phyloP scores from a whole-genome alignment of 2,113 vertebrate species.

The Abramis brama region DNA sequence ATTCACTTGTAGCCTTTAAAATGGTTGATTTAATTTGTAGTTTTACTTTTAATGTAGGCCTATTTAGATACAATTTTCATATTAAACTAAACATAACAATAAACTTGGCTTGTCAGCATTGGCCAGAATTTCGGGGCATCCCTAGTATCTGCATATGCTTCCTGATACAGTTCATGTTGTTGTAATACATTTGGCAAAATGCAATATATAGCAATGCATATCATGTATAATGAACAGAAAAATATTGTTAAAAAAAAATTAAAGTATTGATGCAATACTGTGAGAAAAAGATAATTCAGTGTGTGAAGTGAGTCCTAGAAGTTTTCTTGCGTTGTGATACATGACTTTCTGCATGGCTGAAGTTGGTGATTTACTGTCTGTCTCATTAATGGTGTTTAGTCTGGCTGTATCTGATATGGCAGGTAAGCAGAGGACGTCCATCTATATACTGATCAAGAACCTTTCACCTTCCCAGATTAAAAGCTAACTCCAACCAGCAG shows the following conservation, averaged over 20 bases:
- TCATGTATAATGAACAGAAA: neutral
- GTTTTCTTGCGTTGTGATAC: no score
- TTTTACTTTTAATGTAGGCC: no score
- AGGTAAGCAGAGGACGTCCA: conserved; percentile 33
- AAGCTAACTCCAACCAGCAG: neutral
- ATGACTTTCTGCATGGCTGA: neutral
- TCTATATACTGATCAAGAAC: conserved; percentile 8
- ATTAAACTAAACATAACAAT: no score
- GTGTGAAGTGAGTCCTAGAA: no score
- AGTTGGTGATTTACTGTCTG: conserved; percentile 49
- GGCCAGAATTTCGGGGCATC: neutral
- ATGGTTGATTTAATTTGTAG: neutral
- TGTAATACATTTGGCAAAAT: neutral
- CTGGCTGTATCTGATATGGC: conserved; percentile 45
- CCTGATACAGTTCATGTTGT: neutral
- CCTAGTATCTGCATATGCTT: neutral
- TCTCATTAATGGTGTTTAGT: conserved; percentile 42
- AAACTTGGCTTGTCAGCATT: neutral
- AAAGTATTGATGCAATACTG: neutral
- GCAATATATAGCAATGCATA: neutral
- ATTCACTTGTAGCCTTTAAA: neutral
- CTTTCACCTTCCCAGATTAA: conserved; percentile 10
- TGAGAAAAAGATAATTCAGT: neutral
- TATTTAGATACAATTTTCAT: no score
- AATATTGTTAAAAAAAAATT: neutral